These are phyloP conservation scores for Cladopsammia gracilis DNA, from an alignment of 64 coral and sea anemone genomes.

Conservation along the genomic window DNA sequence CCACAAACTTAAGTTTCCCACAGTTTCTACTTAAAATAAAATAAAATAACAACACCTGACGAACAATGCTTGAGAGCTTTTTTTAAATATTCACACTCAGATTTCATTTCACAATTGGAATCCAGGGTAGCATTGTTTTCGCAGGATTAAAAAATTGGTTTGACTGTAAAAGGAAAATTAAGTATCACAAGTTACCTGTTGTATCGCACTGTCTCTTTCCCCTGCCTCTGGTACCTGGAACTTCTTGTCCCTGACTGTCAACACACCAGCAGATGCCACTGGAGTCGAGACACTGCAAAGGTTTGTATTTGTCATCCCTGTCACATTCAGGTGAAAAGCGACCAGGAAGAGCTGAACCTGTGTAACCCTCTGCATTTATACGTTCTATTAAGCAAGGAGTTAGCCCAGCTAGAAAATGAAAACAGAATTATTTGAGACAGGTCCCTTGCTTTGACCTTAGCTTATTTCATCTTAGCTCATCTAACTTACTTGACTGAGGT, in stretches of 20 bases:
- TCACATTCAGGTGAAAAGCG: constrained; percentile 69
- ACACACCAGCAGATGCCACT: constrained; percentile 70
- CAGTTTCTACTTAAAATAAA: too few species aligned
- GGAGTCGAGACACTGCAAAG: constrained; percentile 35
- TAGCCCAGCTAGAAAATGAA: constrained; percentile 73
- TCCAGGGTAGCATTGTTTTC: too few species aligned
- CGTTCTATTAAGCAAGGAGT: constrained; percentile 81
- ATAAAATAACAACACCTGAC: too few species aligned
- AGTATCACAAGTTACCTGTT: not conserved
- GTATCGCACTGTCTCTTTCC: constrained; percentile 26
- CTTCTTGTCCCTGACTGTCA: constrained; percentile 69
- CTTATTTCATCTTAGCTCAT: too few species aligned
- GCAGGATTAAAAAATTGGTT: not conserved
- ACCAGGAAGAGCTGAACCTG: constrained; percentile 40
- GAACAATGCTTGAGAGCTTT: too few species aligned
- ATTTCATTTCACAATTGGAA: too few species aligned
- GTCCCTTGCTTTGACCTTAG: not conserved
- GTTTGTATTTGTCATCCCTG: constrained; percentile 49
- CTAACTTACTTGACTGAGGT: too few species aligned
- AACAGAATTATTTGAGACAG: not conserved
- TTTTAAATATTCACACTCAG: too few species aligned
- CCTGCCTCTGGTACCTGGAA: constrained; percentile 56
- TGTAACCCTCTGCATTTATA: constrained; percentile 40
- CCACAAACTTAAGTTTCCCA: too few species aligned
- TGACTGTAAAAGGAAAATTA: not conserved